These are phyloP conservation scores for Aeoliscus strigatus DNA, from an alignment of 2,797 vertebrate species.

Conservation along the genomic window DNA sequence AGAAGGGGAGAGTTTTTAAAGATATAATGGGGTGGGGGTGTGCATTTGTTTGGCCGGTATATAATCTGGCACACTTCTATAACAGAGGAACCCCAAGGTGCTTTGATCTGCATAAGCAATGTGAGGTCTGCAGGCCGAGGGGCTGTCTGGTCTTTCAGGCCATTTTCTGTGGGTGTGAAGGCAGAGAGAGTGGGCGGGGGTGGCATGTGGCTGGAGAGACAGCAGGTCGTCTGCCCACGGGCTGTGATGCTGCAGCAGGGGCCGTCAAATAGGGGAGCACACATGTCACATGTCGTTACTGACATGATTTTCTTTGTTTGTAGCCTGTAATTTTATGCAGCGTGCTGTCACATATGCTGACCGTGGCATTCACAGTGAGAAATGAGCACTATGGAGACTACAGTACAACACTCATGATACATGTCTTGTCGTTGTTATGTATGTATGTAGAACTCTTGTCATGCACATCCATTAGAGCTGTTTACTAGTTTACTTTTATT, in stretches of 20 bases:
- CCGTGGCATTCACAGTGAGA: constrained; percentile 26
- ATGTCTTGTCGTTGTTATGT: no score
- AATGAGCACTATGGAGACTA: neutral
- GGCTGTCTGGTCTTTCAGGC: constrained; percentile 26
- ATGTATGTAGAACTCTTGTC: no score
- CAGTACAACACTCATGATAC: no score
- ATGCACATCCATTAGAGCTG: no score
- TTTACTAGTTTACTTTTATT: no score
- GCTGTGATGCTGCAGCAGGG: constrained; percentile 47
- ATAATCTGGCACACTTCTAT: constrained; percentile 72
- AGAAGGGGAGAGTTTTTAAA: constrained; percentile 50
- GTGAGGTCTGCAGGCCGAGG: constrained; percentile 36
- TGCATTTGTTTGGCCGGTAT: constrained; percentile 47
- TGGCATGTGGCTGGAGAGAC: constrained; percentile 53
- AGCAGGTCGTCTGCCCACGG: constrained; percentile 60
- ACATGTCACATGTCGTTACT: constrained; percentile 49
- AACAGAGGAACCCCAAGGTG: constrained; percentile 51
- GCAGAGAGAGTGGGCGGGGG: constrained; percentile 24
- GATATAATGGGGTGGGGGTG: constrained; percentile 45
- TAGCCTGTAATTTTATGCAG: constrained; percentile 56
- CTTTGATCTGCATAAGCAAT: constrained; percentile 50
- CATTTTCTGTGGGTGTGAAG: constrained; percentile 28
- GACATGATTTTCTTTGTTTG: constrained; percentile 61
- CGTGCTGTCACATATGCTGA: constrained; percentile 55
- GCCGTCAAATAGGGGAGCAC: constrained; percentile 37